A percentile compares a stretch with the other conserved stretches of the same genome.
Evolutionary conservation across 2,113 vertebrate genomes (phyloP).

Genomic region (Bubo bubo): DNA sequence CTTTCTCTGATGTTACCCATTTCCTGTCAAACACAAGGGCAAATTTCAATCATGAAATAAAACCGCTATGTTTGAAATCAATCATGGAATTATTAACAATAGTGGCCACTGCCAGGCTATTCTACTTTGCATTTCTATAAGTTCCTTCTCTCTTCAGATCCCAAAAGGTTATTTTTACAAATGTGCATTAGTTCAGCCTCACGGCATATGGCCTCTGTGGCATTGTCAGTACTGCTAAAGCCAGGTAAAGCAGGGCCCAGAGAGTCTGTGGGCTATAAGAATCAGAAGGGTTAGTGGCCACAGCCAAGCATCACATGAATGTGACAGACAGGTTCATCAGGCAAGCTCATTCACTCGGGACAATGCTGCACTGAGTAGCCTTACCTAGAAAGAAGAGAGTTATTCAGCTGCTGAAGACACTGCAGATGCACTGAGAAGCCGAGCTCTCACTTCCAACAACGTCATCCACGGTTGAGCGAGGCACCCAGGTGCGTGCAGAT

Average conservation of each 20-base stretch:
- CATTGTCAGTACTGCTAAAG: neutral
- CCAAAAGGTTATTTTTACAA: neutral
- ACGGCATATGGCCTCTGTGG: neutral
- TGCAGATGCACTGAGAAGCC: neutral
- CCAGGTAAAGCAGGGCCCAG: neutral
- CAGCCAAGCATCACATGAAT: neutral
- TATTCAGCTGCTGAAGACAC: neutral
- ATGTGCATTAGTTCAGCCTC: neutral
- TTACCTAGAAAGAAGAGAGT: neutral
- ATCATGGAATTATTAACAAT: neutral
- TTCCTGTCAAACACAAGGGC: slow-evolving; percentile 9
- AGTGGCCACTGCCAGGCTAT: neutral
- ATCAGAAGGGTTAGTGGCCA: neutral
- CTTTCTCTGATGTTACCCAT: neutral
- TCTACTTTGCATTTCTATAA: neutral
- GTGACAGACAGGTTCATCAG: neutral
- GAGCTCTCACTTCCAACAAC: neutral
- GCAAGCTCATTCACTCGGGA: neutral
- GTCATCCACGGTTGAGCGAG: accelerated
- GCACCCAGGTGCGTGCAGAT: accelerated
- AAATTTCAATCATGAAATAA: slow-evolving; percentile 14
- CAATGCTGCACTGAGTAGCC: neutral
- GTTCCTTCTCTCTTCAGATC: neutral
- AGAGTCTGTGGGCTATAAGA: neutral
- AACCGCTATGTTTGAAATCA: neutral